Evolutionary conservation across 2,888 invertebrate species (phyloP).

Genomic region (Acanthococcus lagerstroemiae): DNA sequence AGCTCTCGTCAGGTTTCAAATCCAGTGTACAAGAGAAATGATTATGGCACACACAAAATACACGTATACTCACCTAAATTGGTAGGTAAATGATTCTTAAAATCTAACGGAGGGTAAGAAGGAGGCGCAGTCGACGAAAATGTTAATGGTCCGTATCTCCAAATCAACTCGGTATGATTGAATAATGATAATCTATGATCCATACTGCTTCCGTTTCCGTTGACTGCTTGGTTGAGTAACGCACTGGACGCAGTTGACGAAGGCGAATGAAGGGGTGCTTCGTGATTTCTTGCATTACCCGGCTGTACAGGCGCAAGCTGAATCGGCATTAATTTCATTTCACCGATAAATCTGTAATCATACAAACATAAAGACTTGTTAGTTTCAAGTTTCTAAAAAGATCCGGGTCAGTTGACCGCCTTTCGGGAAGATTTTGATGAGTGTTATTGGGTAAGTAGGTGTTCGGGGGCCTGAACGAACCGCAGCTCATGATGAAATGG

Average conservation of each 20-base stretch:
- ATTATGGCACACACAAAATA: too few relatives aligned
- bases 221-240: conserved; percentile 16
- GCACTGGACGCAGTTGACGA: conserved; percentile 15
- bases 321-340: conserved; percentile 28
- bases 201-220: conserved; percentile 15
- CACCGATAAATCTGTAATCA: conserved; percentile 1
- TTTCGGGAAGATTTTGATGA: too few relatives aligned
- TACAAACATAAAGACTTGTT: neutral
- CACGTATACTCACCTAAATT: conserved; percentile 47
- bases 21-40: too few relatives aligned
- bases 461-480: too few relatives aligned
- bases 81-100: conserved; percentile 76
- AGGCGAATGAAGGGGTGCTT: conserved; percentile 12
- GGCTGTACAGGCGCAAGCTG: conserved; percentile 13
- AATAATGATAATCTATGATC: conserved; percentile 20
- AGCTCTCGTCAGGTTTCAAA: too few relatives aligned
- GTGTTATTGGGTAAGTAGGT: too few relatives aligned
- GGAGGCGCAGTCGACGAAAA: conserved; percentile 46
- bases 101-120: conserved; percentile 57
- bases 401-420: too few relatives aligned
- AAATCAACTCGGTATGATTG: conserved; percentile 56
- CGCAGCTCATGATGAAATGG: too few relatives aligned
- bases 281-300: conserved; percentile 23
- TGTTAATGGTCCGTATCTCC: conserved; percentile 68
- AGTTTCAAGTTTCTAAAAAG: too few relatives aligned